Evolutionary conservation across 2,113 vertebrate species (phyloP).

Genomic region (Pristiophorus japonicus): DNA sequence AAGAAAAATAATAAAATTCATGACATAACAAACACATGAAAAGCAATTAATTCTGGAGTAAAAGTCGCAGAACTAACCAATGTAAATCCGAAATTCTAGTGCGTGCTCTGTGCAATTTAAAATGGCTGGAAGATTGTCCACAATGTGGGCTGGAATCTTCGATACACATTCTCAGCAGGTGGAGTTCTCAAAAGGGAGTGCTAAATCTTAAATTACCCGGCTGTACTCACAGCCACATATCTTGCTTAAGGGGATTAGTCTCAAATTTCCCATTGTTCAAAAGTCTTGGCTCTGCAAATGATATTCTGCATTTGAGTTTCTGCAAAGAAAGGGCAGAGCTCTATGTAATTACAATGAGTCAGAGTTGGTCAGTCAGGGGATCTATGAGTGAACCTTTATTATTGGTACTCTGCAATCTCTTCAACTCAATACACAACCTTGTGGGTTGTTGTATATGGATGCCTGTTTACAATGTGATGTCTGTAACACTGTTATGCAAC

Average conservation of each 20-base stretch:
- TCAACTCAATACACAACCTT: neutral
- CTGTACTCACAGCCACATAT: neutral
- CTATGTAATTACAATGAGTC: neutral
- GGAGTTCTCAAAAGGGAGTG: neutral
- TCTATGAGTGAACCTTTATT: neutral
- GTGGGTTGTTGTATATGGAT: too few relatives aligned
- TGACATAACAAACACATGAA: neutral
- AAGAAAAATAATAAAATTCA: too few relatives aligned
- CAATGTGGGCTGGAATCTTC: neutral
- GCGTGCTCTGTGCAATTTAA: neutral
- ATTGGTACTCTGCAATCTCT: neutral
- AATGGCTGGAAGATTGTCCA: neutral
- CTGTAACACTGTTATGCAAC: too few relatives aligned
- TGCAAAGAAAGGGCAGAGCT: neutral
- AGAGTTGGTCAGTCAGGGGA: neutral
- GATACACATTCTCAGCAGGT: neutral
- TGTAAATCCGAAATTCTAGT: neutral
- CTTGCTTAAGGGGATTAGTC: neutral
- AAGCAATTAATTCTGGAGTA: neutral
- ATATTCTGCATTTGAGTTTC: neutral
- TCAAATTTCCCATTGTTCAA: neutral
- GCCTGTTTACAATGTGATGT: too few relatives aligned
- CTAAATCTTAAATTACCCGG: neutral
- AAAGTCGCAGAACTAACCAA: neutral
- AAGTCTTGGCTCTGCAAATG: neutral